Evolutionary conservation across 2,797 vertebrate species (phyloP), one percentile per base, ranked within the genome.

Genomic region (Betta splendens): DNA sequence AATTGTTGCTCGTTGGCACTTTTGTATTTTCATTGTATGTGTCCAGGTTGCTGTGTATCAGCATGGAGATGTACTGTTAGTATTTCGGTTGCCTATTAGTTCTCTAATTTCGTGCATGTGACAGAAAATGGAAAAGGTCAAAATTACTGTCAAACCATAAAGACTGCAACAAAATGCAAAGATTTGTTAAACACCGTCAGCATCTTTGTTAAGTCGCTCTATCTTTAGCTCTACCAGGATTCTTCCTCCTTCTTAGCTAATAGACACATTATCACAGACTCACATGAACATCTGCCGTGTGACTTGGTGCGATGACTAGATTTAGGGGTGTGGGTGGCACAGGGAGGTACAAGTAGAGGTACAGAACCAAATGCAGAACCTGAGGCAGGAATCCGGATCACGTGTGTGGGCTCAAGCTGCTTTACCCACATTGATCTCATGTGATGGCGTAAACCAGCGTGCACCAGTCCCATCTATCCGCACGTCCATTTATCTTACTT

Each of bases 361-460:
- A 51, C 16, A 22, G 11, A 28, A 18, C n/a, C 28, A 16, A 17
- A 21, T 12, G 42, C 59, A 46, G 36, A 23, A 47, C 26, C 33
- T 25, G 35, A 51, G 28, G 36, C 32, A 22, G 35, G 25, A 23
- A 69, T 69, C 81, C 56, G 60, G 40, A 64, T 66, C 50, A 70
- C 43, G 69, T 66, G 56, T 28, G 33, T 20, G 28, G 25, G n/a
- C n/a, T n/a, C n/a, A 51, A 44, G 36, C 43, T 42, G 55, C 33
- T 39, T 67, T 26, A 33, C 11, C 12, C 46, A 54, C 28, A 65
- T 60, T 43, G 35, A 43, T 46, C 29, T 52, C 12, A 49, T n/a
- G 29, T 56, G 21, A 17, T 43, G 17, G 22, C 36, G 32, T 33
- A 31, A 31, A 13, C n/a, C n/a, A n/a, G n/a, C n/a, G 8, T 52